Base-by-base conservation (phyloP, 2,113 vertebrate genomes). In the Ageneiosus marmoratus region DNA sequence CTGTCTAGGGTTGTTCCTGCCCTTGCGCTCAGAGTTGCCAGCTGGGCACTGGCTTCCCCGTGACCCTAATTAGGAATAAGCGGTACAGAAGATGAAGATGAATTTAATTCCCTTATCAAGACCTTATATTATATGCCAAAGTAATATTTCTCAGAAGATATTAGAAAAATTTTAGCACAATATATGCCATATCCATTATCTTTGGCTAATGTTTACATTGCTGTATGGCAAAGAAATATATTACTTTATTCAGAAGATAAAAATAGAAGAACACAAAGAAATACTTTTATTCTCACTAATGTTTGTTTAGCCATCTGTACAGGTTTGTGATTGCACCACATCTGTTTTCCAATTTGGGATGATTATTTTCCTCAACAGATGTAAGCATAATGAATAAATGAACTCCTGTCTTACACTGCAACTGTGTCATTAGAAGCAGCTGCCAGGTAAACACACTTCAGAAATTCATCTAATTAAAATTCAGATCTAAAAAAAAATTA, bases 401-500 rank as follows among this genome's bases (percentile, higher is more conserved):
- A 85, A 83, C 37, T 83, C 70, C 34, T 83, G 63, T 51, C 70
- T 83, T 80, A 81, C 55, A 67, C 79, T 82, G 22, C 79, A 44
- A 69, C 44, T 73, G 50, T 83, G 82, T 81, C 82, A 83, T 85
- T 90, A 86, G 65, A 86, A 87, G 83, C 89, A 91, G 91, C 90
- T 87, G 32, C 80, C 89, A 80, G 78, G 90, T 79, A 77, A 88
- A 79, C 77, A 56, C 75, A 83, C 81, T 88, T 87, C 75, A 77
- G 87, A 91, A 90, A 92, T 92, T 89, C 87, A 90, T 90, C 88
- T 92, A 94, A 94, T 94, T 95, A 93, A 92, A 92, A 92, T 90
- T 90, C 88, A 46, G 86, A 76, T 91, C 91, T 92, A 93, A 92
- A 94, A 94, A n/a, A 94, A 94, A 93, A 94, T 95, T 94, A 94